These are phyloP conservation scores for Zophobas morio DNA, from an alignment of 1,140 invertebrate species.

Conservation along the genomic window DNA sequence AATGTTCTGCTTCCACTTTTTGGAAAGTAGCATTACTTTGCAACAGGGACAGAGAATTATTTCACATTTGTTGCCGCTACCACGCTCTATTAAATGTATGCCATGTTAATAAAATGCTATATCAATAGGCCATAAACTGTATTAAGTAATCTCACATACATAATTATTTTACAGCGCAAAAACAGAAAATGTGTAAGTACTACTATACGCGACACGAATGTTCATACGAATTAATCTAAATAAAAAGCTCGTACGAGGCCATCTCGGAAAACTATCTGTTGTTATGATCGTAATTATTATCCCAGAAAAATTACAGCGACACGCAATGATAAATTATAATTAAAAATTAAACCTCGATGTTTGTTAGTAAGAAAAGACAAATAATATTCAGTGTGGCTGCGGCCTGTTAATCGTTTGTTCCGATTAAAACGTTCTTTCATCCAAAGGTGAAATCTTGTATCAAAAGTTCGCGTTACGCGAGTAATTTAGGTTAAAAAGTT, in stretches of 20 bases:
- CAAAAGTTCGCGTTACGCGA: conserved; percentile 2
- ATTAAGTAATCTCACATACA: conserved; percentile 39
- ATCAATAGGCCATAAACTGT: conserved; percentile 38
- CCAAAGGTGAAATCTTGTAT: conserved; percentile 6
- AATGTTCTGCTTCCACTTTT: conserved; percentile 13
- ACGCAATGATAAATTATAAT: neutral
- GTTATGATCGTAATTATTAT: conserved; percentile 7
- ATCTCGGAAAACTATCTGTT: conserved; percentile 14
- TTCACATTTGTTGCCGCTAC: conserved; percentile 41
- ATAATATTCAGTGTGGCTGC: neutral
- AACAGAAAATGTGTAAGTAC: neutral
- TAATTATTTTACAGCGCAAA: conserved; percentile 25
- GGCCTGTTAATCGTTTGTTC: neutral
- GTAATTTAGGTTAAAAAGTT: conserved; percentile 12
- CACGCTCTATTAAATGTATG: conserved; percentile 49
- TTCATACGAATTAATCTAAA: conserved; percentile 7
- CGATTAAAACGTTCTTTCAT: conserved; percentile 11
- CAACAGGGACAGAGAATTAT: conserved; percentile 43
- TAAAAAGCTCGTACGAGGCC: conserved; percentile 21
- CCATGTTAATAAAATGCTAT: conserved; percentile 45
- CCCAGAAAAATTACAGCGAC: neutral
- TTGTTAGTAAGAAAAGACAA: neutral
- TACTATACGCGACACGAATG: conserved; percentile 6
- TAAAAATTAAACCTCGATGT: neutral
- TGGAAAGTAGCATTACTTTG: conserved; percentile 30